Conservation (phyloP, 2,797 vertebrate species). For the Microctenopoma lineatum region DNA sequence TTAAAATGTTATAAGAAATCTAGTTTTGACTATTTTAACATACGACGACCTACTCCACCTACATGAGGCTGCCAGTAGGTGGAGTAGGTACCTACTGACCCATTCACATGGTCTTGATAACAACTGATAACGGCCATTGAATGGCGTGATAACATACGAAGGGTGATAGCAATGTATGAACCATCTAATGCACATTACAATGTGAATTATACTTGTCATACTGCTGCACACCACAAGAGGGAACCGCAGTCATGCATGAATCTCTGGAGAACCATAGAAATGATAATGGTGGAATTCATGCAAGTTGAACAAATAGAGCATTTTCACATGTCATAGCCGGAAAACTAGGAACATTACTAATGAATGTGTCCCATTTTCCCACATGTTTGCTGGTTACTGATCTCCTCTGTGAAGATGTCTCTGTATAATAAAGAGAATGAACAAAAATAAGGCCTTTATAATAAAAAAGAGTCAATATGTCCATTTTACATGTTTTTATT, state of each 20-base stretch:
- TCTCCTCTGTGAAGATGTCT: not conserved
- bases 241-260: slow-evolving; percentile 1
- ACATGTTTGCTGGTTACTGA: not conserved
- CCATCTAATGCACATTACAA: not conserved
- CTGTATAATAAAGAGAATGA: not conserved
- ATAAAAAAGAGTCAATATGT: slow-evolving; percentile 9
- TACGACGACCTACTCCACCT: too few relatives aligned
- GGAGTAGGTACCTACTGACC: too few relatives aligned
- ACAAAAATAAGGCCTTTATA: not conserved
- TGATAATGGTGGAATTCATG: slow-evolving; percentile 4
- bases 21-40: too few relatives aligned
- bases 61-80: too few relatives aligned
- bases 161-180: not conserved
- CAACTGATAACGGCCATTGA: too few relatives aligned
- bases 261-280: not conserved
- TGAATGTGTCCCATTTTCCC: not conserved
- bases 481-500: slow-evolving; percentile 85
- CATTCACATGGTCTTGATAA: too few relatives aligned
- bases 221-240: slow-evolving; percentile 38
- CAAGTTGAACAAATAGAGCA: slow-evolving; percentile 23
- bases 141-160: too few relatives aligned
- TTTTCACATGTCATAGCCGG: slow-evolving; percentile 15
- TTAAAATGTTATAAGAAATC: too few relatives aligned
- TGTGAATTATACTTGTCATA: not conserved
- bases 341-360: slow-evolving; percentile 1